Conservation (phyloP, 2,888 invertebrate genomes). For the Cerceris ruficornis region DNA sequence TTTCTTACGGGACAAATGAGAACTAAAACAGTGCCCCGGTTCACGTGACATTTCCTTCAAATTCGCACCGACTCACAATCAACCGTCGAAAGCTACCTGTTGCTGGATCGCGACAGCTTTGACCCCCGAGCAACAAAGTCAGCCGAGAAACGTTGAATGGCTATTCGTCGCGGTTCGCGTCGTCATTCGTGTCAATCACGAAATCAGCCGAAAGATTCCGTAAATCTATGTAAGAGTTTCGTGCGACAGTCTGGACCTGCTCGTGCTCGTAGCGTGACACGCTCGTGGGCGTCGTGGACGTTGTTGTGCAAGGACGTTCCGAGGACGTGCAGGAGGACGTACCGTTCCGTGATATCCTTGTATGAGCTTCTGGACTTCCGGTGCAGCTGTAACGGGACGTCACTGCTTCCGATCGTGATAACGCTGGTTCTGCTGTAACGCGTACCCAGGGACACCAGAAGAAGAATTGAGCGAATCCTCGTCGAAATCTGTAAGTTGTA, state of each 20-base stretch:
- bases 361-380: constrained; percentile 88
- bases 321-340: constrained; percentile 78
- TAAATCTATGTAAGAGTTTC: constrained; percentile 50
- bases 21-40: too few relatives aligned
- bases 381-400: constrained; percentile 91
- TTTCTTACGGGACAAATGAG: too few relatives aligned
- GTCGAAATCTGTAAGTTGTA: constrained; percentile 88
- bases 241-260: constrained; percentile 26
- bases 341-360: constrained; percentile 88
- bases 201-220: constrained; percentile 28
- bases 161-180: constrained; percentile 17
- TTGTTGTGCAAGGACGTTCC: constrained; percentile 70
- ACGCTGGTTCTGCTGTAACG: constrained; percentile 85
- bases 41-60: too few relatives aligned
- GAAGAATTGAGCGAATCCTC: constrained; percentile 96
- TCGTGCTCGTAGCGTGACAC: constrained; percentile 66
- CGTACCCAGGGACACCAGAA: constrained; percentile 92
- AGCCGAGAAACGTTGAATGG: not conserved
- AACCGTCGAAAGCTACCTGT: too few relatives aligned
- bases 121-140: too few relatives aligned
- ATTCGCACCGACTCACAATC: too few relatives aligned
- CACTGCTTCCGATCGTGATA: constrained; percentile 89
- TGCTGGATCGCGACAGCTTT: too few relatives aligned
- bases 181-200: constrained; percentile 18
- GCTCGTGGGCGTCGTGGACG: constrained; percentile 68